Evolutionary conservation across 2,888 invertebrate species (phyloP), one percentile per base, ranked within the genome.

Genomic region (Ischnura elegans): DNA sequence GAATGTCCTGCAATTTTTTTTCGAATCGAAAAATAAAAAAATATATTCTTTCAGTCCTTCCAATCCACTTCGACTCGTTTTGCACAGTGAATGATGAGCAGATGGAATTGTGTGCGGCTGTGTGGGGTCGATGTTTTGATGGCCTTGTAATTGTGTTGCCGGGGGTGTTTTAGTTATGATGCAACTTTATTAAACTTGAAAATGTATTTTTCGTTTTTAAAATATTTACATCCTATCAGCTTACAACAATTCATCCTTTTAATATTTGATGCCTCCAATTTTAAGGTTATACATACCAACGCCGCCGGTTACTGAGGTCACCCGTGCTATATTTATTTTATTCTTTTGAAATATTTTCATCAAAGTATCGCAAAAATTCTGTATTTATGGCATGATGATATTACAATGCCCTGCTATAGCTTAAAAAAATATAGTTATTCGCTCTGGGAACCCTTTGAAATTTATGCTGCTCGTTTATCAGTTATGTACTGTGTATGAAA

Each of bases 141-240:
- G 43, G 43, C 19, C 16, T 61, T 19, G 61, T 90, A 61, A 90
- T 16, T 61, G 21, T 66, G 61, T 43, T 61, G 43, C 55, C 36
- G 61, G 61, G 61, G n/a, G 61, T 90, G 55, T 90, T 90, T 66
- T 43, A 43, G n/a, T 90, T 43, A 90, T 61, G n/a, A 61, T 43
- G 66, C 42, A 43, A 25, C 36, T 43, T 76, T 76, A 8, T 36
- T 76, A 36, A 29, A 76, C 29, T 36, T 76, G 21, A 16, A 36
- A 36, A 16, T 36, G 29, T 76, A 36, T 76, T 36, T 25, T 76
- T 13, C 76, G 36, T 36, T 76, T 76, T 36, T 76, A 10, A 36
- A 51, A 51, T 76, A 76, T 76, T 76, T 36, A 76, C 36, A 76
- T 76, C 76, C 29, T 36, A 76, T 76, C 76, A 76, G 36, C 76